These are phyloP conservation scores for Hermetia illucens DNA, from an alignment of 1,140 invertebrate species.

Conservation along the genomic window DNA sequence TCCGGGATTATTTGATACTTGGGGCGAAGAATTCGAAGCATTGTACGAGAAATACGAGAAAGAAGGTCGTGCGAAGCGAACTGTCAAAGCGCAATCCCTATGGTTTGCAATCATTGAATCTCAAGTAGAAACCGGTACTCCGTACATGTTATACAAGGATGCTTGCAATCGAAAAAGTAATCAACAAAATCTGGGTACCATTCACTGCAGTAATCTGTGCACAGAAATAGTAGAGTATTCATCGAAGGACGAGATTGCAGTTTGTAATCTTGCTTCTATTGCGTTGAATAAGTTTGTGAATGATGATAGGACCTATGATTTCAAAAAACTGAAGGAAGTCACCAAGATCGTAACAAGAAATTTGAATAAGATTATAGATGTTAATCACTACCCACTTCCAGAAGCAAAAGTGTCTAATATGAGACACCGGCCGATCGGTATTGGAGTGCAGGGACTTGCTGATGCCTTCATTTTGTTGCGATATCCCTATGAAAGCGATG, in stretches of 20 bases:
- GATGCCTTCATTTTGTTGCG: constrained; percentile 94
- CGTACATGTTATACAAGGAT: constrained; percentile 98
- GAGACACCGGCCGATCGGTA: constrained; percentile 87
- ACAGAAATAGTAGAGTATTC: constrained; percentile 96
- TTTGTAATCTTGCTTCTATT: constrained; percentile 96
- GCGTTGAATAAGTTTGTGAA: constrained; percentile 95
- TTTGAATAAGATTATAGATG: constrained; percentile 94
- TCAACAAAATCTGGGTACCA: constrained; percentile 96
- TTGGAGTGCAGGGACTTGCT: constrained; percentile 93
- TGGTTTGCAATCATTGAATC: constrained; percentile 93
- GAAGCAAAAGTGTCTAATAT: constrained; percentile 83
- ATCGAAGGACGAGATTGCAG: constrained; percentile 85
- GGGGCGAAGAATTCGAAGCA: constrained; percentile 89
- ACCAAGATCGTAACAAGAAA: constrained; percentile 84
- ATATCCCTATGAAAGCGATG: constrained; percentile 76
- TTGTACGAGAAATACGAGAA: constrained; percentile 83
- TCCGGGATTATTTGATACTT: constrained; percentile 79
- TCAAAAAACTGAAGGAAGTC: constrained; percentile 74
- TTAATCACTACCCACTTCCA: constrained; percentile 90
- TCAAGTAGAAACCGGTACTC: constrained; percentile 96
- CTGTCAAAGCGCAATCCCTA: constrained; percentile 73
- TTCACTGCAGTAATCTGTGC: constrained; percentile 96
- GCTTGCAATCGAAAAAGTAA: constrained; percentile 95
- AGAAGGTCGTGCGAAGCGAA: constrained; percentile 57
- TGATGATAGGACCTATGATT: constrained; percentile 69